Base-by-base conservation (phyloP, 2,797 vertebrate genomes). In the Leptodactylus fallax region DNA sequence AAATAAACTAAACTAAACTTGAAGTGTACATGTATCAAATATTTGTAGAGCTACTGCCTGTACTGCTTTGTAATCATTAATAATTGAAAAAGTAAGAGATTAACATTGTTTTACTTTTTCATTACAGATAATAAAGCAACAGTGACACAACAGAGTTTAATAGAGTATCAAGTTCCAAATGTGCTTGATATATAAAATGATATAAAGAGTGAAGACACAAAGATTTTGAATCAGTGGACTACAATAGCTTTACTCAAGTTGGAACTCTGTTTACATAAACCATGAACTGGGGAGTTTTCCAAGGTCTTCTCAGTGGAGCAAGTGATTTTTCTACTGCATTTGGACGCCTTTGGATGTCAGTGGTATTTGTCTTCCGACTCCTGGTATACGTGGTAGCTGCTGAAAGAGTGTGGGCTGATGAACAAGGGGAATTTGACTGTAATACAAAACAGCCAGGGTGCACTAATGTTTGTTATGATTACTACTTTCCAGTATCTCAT, bases 281-380 rank as follows among this genome's bases (percentile, higher is more conserved):
- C 92, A 98, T 97, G 97, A 97, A 97, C 92, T 97, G 97, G 97
- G 93, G 91, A 0, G 95, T 96, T 89, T 96, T 97, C 86, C 95
- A 97, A 91, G 92, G 93, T 88, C 93, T 97, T 91, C 93, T 98
- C 81, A 97, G 96, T 0, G 97, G 97, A 0, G 96, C 97, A 80
- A 97, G 97, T 94, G 96, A 96, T 87, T 97, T 97, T 91, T 97
- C 97, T 76, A 98, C 97, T 0, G 96, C 94, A 0, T 96, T 97
- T 1, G 95, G 97, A 27, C 95, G 96, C 60, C 95, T 98, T 36
- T 98, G 97, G 97, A 94, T 98, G 74, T 97, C 97, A 0, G 92
- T 98, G 7, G 97, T 98, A 14, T 96, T 98, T 92, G 92, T 98
- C 90, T 98, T 98, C 91, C 94, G 96, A 7, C 92, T 98, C 79